Percentiles rank a stretch among this genome's conserved stretches.
phyloP scores from a whole-genome alignment of 2,113 vertebrate species.

The Dipodomys stephensi region DNA sequence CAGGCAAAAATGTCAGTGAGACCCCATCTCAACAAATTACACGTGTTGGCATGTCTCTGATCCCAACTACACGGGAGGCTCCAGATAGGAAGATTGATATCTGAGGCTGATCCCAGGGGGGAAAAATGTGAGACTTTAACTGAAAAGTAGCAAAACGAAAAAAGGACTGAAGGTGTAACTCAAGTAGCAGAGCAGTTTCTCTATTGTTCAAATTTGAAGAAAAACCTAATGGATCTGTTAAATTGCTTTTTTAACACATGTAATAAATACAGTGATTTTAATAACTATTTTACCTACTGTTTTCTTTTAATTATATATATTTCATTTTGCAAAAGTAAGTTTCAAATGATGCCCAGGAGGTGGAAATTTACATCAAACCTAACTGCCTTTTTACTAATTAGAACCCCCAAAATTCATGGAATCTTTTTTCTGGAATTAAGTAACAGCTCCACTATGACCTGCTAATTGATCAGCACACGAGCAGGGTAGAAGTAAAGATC shows the following conservation, averaged over 20 bases:
- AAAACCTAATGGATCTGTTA: constrained; percentile 3
- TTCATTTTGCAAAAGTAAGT: constrained; percentile 80
- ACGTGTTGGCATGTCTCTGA: no score
- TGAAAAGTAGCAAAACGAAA: no score
- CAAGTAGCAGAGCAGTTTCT: no score
- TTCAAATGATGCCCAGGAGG: constrained; percentile 76
- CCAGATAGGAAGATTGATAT: no score
- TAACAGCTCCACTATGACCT: constrained; percentile 15
- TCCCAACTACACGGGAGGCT: no score
- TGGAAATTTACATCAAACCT: constrained; percentile 76
- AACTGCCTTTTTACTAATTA: constrained; percentile 82
- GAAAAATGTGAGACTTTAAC: no score
- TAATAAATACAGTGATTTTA: constrained; percentile 35
- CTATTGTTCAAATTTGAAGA: not conserved
- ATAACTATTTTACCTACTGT: not conserved
- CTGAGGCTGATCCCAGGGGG: no score
- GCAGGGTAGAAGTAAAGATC: constrained; percentile 58
- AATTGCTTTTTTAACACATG: not conserved
- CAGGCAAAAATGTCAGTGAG: no score
- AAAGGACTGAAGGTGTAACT: no score
- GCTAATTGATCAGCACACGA: constrained; percentile 60
- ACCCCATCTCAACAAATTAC: no score
- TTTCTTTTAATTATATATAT: constrained; percentile 29
- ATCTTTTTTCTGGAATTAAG: constrained; percentile 68
- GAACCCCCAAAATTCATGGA: constrained; percentile 80